Base-by-base conservation (phyloP, 1,140 invertebrate genomes). In the Caenorhabditis inopinata region DNA sequence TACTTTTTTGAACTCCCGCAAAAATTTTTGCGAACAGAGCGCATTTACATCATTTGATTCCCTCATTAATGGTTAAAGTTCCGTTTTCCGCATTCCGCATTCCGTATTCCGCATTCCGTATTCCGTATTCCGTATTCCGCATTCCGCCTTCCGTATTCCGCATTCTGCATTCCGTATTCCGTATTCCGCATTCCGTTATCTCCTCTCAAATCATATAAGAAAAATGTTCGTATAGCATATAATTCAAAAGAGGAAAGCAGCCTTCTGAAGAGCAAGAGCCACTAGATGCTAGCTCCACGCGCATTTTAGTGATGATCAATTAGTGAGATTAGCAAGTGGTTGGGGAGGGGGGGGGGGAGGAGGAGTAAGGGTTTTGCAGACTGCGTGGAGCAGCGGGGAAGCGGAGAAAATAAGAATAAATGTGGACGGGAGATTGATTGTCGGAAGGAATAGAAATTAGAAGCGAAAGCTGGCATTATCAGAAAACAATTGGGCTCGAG, bases 221-320 rank as follows among this genome's bases (percentile, higher is more conserved):
- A 68, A 68, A 29, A 21, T 16, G 16, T 14, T 25, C 49, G 21
- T 25, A 25, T 25, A 25, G 18, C 21, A 53, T 9, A 53, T 53
- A 42, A 42, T 14, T 7, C 27, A 21, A 16, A 35, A 5, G 38
- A 9, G 38, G 23, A 38, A 16, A 32, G 32, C 27, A 7, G 3
- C 53, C n/a, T 68, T 2, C n/a, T 29, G 27, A 23, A 11, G 23
- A 12, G 23, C 9, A 51, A 51, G 27, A 12, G 18, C n/a, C 14
- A 42, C 38, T 14, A 32, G 27, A 25, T 58, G 7, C 53, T 21
- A 9, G 27, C 51, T 32, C 27, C 11, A 42, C 5, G 14, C 5
- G 5, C 6, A 38, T 68, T 68, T 58, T 68, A 38, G 27, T 68
- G 58, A 68, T 68, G 58, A 68, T 68, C 58, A 68, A 68, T 68